phyloP scores from a whole-genome alignment of 2,888 invertebrate genomes.

The Gerris lacustris region DNA sequence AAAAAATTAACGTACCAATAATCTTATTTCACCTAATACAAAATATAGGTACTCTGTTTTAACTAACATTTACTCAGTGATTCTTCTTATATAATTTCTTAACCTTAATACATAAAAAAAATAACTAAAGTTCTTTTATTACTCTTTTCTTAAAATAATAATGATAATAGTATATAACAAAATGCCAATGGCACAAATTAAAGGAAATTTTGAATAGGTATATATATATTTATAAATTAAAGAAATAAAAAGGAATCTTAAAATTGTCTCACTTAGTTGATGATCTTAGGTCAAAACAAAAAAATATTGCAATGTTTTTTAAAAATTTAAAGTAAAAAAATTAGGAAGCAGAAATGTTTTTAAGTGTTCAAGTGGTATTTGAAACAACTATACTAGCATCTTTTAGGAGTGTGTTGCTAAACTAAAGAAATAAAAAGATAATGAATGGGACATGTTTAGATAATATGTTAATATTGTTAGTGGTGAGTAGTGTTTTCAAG shows the following conservation, averaged over 20 bases:
- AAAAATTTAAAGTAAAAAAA: neutral
- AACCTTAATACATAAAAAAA: neutral
- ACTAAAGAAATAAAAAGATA: no score
- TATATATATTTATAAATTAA: no score
- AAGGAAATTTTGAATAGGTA: neutral
- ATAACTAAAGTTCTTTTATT: neutral
- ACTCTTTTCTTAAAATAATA: neutral
- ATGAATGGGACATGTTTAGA: no score
- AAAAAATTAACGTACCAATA: neutral
- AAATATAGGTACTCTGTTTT: neutral
- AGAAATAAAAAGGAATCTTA: no score
- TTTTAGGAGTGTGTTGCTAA: no score
- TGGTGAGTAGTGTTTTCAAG: no score
- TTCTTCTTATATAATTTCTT: neutral
- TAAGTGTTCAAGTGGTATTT: neutral
- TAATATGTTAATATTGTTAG: no score
- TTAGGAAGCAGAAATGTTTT: neutral
- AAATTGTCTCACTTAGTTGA: no score
- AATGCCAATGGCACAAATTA: slow-evolving; percentile 3
- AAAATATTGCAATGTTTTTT: no score
- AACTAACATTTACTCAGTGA: no score
- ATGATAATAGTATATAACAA: neutral
- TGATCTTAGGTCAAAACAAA: no score
- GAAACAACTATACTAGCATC: neutral
- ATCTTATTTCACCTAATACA: neutral